These are phyloP conservation scores for Hesperia comma DNA, from an alignment of 2,888 invertebrate species.

Conservation along the genomic window DNA sequence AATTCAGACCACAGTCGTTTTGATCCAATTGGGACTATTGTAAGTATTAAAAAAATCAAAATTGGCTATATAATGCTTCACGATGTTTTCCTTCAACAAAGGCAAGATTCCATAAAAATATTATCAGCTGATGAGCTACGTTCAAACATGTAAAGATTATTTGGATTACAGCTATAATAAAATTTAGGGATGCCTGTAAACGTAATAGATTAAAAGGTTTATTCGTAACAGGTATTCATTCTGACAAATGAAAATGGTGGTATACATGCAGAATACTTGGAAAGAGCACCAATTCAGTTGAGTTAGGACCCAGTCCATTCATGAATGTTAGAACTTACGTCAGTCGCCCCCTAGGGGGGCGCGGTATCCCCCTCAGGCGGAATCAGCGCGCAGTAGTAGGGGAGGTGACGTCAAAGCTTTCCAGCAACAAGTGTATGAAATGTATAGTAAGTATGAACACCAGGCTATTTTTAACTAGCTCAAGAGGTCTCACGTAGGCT, in stretches of 20 bases:
- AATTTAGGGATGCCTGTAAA: no score
- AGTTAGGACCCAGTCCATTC: constrained; percentile 73
- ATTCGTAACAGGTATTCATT: neutral
- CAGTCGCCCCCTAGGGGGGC: constrained; percentile 67
- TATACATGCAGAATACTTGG: neutral
- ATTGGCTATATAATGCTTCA: no score
- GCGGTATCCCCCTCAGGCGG: constrained; percentile 58
- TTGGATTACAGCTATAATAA: no score
- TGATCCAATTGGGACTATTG: no score
- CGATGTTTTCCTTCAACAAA: no score
- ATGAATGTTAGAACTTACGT: constrained; percentile 76
- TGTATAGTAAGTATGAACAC: constrained; percentile 59
- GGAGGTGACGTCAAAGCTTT: constrained; percentile 74
- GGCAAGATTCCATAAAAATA: no score
- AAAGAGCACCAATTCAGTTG: constrained; percentile 47
- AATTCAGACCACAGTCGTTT: no score
- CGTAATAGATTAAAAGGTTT: no score
- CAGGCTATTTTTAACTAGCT: constrained; percentile 72
- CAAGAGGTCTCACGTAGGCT: constrained; percentile 50
- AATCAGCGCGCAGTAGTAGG: constrained; percentile 55
- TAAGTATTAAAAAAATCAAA: no score
- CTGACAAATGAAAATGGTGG: neutral
- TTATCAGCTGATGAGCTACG: no score
- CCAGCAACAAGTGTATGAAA: constrained; percentile 78
- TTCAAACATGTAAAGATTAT: no score